Evolutionary conservation across 2,113 vertebrate genomes (phyloP).

Genomic region (Rostratula benghalensis): DNA sequence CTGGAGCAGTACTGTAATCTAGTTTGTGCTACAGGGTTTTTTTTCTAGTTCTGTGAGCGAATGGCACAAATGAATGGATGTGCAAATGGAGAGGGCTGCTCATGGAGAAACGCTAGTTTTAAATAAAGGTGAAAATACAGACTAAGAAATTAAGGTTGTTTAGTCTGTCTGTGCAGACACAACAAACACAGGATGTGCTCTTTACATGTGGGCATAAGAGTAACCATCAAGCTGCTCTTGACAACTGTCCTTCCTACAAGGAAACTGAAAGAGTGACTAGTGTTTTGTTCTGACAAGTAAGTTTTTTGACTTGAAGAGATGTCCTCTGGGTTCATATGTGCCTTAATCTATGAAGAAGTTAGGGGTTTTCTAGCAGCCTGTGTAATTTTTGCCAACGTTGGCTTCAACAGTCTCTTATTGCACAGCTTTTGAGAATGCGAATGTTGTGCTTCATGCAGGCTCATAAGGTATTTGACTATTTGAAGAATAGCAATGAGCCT

Average conservation of each 20-base stretch:
- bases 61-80: rapidly evolving
- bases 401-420: neutral
- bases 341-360: neutral
- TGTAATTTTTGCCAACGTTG: neutral
- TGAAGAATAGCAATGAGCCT: neutral
- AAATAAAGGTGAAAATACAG: neutral
- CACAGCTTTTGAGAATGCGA: neutral
- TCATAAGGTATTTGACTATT: neutral
- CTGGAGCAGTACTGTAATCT: neutral
- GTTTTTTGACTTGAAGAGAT: neutral
- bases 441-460: neutral
- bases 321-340: neutral
- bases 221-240: neutral
- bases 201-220: neutral
- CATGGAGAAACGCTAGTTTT: neutral
- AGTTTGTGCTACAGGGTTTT: neutral
- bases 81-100: neutral
- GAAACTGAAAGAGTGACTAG: neutral
- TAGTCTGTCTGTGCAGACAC: neutral
- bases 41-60: no score
- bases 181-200: neutral
- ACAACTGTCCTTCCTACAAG: rapidly evolving
- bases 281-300: neutral
- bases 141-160: neutral
- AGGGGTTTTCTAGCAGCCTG: neutral